Evolutionary conservation across 2,797 vertebrate species (phyloP).

Genomic region (Melanotaenia nigrans): DNA sequence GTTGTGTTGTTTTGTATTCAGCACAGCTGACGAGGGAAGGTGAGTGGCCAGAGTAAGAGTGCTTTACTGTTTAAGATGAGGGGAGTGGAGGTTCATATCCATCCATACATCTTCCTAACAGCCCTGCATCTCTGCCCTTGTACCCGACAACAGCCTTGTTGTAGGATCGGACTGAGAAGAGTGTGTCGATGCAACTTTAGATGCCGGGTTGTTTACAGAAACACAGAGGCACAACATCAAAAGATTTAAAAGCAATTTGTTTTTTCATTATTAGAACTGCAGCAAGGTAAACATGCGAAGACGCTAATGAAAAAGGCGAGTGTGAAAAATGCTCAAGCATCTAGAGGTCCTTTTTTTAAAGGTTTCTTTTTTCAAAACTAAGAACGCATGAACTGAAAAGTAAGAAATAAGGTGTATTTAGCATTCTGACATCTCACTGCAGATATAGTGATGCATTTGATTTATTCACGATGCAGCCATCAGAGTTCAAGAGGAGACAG

Average conservation of each 20-base stretch:
- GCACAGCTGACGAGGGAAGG: constrained; percentile 58
- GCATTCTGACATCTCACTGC: too few species aligned
- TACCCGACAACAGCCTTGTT: background rate
- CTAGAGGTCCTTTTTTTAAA: too few species aligned
- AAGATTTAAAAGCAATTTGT: constrained; percentile 13
- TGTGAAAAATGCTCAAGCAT: background rate
- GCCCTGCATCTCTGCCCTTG: constrained; percentile 29
- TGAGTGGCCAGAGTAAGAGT: constrained; percentile 47
- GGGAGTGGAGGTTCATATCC: constrained; percentile 26
- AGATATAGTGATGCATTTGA: background rate
- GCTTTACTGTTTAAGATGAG: constrained; percentile 41
- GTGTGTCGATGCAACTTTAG: background rate
- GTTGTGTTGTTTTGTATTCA: constrained; percentile 67
- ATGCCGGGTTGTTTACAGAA: background rate
- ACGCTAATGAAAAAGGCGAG: background rate
- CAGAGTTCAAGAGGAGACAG: too few species aligned
- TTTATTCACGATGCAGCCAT: too few species aligned
- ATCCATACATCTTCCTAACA: constrained; percentile 52
- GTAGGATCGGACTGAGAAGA: constrained; percentile 13
- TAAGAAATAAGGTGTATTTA: background rate
- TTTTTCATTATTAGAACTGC: constrained; percentile 8
- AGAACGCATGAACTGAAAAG: too few species aligned
- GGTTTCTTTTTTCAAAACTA: too few species aligned
- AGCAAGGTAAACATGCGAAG: constrained; percentile 3
- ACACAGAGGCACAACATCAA: constrained; percentile 6